phyloP scores from a whole-genome alignment of 2,797 vertebrate species.

The Sternarchorhynchus goeldii region DNA sequence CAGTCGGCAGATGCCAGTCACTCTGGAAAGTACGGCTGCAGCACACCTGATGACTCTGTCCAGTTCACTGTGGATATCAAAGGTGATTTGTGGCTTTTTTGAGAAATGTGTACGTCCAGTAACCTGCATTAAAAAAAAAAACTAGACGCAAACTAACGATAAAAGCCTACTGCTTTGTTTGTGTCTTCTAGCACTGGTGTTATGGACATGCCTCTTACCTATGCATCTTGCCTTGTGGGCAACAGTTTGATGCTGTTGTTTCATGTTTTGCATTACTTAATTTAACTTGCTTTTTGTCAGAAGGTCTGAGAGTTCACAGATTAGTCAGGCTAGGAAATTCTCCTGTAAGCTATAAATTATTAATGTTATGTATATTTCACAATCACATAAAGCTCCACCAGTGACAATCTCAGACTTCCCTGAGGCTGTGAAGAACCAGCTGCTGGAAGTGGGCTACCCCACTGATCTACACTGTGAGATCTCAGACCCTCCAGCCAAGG shows the following conservation, averaged over 20 bases:
- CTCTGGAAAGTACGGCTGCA: constrained; percentile 83
- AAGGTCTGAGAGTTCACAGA: constrained; percentile 59
- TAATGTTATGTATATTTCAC: constrained; percentile 63
- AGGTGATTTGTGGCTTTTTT: constrained; percentile 80
- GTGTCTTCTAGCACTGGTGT: constrained; percentile 57
- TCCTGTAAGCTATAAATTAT: constrained; percentile 55
- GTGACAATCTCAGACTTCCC: constrained; percentile 66
- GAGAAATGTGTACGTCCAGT: constrained; percentile 56
- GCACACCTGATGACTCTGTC: constrained; percentile 71
- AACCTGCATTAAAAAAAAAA: constrained; percentile 49
- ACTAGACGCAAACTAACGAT: constrained; percentile 67
- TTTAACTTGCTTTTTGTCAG: constrained; percentile 59
- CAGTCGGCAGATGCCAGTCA: constrained; percentile 74
- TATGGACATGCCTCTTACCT: constrained; percentile 54
- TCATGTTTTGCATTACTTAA: constrained; percentile 57
- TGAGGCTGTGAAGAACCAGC: constrained; percentile 66
- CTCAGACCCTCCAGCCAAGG: constrained; percentile 70
- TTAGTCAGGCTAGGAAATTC: constrained; percentile 56
- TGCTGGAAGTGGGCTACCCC: constrained; percentile 65
- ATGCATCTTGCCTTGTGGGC: constrained; percentile 52
- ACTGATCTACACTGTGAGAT: constrained; percentile 77
- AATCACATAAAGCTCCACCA: constrained; percentile 73
- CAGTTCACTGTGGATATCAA: constrained; percentile 83
- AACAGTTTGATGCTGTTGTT: constrained; percentile 44
- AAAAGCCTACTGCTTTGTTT: constrained; percentile 60